Evolutionary conservation across 2,797 vertebrate species (phyloP), one percentile per base, ranked within the genome.

Genomic region (Coluber constrictor): DNA sequence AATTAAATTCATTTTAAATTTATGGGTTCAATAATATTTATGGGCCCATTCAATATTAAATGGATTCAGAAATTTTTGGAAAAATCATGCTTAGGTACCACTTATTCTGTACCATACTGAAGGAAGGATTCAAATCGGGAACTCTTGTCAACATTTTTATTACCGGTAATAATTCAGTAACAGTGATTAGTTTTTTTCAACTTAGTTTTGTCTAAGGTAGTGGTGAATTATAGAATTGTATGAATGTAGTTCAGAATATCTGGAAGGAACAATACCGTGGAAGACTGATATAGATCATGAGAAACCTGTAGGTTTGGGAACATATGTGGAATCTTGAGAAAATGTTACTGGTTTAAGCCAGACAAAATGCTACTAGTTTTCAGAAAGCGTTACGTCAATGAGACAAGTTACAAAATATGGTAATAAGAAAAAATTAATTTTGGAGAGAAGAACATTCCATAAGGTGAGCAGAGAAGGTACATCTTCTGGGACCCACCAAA

Each of bases 1-100:
- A 92, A 96, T 94, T 32, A 94, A 92, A 8, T 92, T 15, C n/a
- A 92, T 12, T 88, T 70, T n/a, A 7, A 10, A 51, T 70, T 88
- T 51, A 51, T 51, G 6, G 47, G 47, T 51, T 51, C 47, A 51
- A 51, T 51, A 51, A 32, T 3, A 32, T 74, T 32, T 37, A 37
- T 37, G 37, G 37, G 37, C 37, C 37, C 37, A 37, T 37, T 37
- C 37, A 37, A 32, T 3, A 32, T 74, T 32, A 56, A 32, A 90
- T 43, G 88, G 11, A 51, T 47, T 89, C 25, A 89, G 37, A 63
- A 27, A 25, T 23, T 47, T 3, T 83, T 83, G 37, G 37, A 47
- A 79, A 79, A 79, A 79, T 4, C 37, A 79, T 79, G 18, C 74
- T 43, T 79, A 79, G 23, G 18, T 43, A 43, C 74, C 43, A 79